Conservation (phyloP, 2,888 invertebrate species). For the Yponomeuta cagnagella region DNA sequence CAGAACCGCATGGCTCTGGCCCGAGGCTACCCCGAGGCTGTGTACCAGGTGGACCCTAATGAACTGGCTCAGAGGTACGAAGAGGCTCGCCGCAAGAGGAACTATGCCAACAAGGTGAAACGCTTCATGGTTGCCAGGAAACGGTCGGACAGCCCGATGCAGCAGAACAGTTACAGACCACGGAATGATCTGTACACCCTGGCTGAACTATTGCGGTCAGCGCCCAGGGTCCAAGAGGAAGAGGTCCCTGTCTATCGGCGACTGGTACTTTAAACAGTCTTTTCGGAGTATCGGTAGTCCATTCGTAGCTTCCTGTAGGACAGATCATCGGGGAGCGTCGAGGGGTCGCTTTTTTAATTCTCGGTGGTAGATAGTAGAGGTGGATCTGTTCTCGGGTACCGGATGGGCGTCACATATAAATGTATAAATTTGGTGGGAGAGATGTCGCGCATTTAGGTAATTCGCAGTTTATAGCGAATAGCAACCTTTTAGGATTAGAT, state of each 20-base stretch:
- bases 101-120: slow-evolving; percentile 71
- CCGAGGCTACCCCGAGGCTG: slow-evolving; percentile 59
- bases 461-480: slow-evolving; percentile 62
- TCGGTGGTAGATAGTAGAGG: neutral
- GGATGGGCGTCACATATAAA: slow-evolving; percentile 8
- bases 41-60: slow-evolving; percentile 59
- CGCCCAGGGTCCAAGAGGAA: slow-evolving; percentile 71
- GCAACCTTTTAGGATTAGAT: slow-evolving; percentile 37
- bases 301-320: slow-evolving; percentile 18
- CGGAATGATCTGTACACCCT: slow-evolving; percentile 77
- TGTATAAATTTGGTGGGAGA: slow-evolving; percentile 44
- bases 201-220: slow-evolving; percentile 73
- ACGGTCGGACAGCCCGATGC: slow-evolving; percentile 59
- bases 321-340: slow-evolving; percentile 1
- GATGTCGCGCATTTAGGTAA: slow-evolving; percentile 59
- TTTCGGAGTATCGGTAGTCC: slow-evolving; percentile 24
- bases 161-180: slow-evolving; percentile 62
- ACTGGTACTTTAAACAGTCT: slow-evolving; percentile 72
- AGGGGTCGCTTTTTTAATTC: neutral
- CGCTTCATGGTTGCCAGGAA: slow-evolving; percentile 79
- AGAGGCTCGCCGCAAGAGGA: slow-evolving; percentile 66
- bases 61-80: slow-evolving; percentile 64
- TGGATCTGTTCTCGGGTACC: neutral
- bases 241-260: slow-evolving; percentile 77
- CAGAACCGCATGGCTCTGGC: slow-evolving; percentile 62